Conservation (phyloP, 2,797 vertebrate species). For the Pseudomugil gertrudae region DNA sequence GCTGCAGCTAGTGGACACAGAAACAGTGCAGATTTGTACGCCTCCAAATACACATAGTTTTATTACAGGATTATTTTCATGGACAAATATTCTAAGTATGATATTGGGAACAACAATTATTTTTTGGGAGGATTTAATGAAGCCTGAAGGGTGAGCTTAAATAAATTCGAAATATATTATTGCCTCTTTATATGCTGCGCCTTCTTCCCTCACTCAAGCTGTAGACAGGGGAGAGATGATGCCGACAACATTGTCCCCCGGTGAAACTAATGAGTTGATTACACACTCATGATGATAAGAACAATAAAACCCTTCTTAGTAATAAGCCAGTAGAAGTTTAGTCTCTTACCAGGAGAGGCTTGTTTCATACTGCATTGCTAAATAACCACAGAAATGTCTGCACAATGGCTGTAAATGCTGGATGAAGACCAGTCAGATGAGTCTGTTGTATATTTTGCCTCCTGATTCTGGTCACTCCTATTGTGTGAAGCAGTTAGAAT, state of each 20-base stretch:
- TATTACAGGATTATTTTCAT: background rate
- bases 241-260: background rate
- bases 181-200: background rate
- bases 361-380: background rate
- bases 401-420: background rate
- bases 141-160: background rate
- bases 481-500: background rate
- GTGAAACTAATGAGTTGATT: background rate
- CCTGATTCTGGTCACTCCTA: background rate
- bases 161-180: background rate
- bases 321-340: background rate
- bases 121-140: background rate
- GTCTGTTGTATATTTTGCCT: background rate
- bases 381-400: background rate
- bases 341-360: background rate
- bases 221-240: background rate
- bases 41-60: background rate
- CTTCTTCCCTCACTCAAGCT: background rate
- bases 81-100: background rate
- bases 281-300: background rate
- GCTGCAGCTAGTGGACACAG: background rate
- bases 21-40: background rate
- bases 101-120: background rate
- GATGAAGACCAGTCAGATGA: background rate
- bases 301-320: background rate